Conservation (phyloP, 2,113 vertebrate species). For the Setophaga coronata region DNA sequence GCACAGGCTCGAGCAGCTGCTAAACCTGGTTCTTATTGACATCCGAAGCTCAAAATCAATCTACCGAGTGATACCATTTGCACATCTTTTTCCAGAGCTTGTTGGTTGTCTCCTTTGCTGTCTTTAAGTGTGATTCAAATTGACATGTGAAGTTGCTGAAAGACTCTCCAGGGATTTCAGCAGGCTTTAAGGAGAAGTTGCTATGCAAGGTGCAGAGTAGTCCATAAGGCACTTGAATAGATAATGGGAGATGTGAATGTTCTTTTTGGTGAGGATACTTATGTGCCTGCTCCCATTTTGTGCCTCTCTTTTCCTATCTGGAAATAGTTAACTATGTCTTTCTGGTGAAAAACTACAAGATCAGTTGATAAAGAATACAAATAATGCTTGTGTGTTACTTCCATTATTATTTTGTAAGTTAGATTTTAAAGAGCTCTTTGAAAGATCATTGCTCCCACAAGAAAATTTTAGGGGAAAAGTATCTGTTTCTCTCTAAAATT, state of each 20-base stretch:
- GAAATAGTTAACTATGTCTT: background rate
- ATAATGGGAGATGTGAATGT: background rate
- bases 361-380: background rate
- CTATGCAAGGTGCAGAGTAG: background rate
- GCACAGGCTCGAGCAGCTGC: background rate
- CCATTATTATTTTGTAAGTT: background rate
- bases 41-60: background rate
- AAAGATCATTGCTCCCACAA: background rate
- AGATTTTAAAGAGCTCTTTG: background rate
- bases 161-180: background rate
- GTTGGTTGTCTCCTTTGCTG: background rate
- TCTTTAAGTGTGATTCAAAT: background rate
- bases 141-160: background rate
- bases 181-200: background rate
- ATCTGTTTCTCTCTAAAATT: background rate
- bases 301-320: background rate
- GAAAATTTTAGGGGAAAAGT: background rate
- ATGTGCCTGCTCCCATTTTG: background rate
- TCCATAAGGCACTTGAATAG: background rate
- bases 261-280: background rate
- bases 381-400: background rate
- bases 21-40: background rate
- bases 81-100: background rate
- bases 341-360: background rate
- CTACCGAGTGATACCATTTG: fast-evolving